Evolutionary conservation across 2,113 vertebrate genomes (phyloP).

Genomic region (Antennarius striatus): DNA sequence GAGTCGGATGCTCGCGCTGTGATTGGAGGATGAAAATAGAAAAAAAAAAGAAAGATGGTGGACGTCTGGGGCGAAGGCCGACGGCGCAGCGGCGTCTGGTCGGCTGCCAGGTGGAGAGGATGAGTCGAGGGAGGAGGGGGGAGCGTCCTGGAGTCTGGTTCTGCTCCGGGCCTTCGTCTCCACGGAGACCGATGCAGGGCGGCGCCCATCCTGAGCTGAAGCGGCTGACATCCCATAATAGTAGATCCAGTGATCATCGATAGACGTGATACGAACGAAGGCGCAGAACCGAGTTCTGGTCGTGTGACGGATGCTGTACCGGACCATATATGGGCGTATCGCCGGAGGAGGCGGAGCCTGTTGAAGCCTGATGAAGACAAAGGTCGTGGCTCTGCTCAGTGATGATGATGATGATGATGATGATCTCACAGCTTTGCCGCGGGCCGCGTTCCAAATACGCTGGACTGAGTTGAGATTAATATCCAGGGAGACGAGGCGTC

Average conservation of each 20-base stretch:
- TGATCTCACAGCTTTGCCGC: slow-evolving; percentile 24
- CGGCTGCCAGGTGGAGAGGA: slow-evolving; percentile 46
- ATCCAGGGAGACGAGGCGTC: slow-evolving; percentile 15
- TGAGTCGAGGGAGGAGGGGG: slow-evolving; percentile 11
- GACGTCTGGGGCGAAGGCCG: slow-evolving; percentile 41
- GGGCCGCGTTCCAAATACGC: slow-evolving; percentile 33
- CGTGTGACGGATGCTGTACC: too few relatives aligned
- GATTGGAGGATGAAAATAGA: slow-evolving; percentile 19
- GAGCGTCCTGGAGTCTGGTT: slow-evolving; percentile 16
- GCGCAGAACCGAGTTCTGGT: too few relatives aligned
- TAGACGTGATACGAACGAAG: too few relatives aligned
- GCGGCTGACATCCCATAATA: too few relatives aligned
- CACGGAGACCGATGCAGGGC: slow-evolving; percentile 36
- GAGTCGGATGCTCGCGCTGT: not conserved
- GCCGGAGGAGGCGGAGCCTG: slow-evolving; percentile 8
- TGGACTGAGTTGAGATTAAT: too few relatives aligned
- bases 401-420: slow-evolving; percentile 19
- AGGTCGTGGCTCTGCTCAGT: slow-evolving; percentile 18
- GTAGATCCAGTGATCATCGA: too few relatives aligned
- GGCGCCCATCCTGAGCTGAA: not conserved
- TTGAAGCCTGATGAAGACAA: slow-evolving; percentile 24
- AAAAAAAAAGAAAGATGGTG: slow-evolving; percentile 9
- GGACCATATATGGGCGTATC: too few relatives aligned
- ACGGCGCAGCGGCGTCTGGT: slow-evolving; percentile 42
- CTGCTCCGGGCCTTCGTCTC: slow-evolving; percentile 39